phyloP scores from a whole-genome alignment of 2,797 vertebrate species.

The Arremon brunneinucha region DNA sequence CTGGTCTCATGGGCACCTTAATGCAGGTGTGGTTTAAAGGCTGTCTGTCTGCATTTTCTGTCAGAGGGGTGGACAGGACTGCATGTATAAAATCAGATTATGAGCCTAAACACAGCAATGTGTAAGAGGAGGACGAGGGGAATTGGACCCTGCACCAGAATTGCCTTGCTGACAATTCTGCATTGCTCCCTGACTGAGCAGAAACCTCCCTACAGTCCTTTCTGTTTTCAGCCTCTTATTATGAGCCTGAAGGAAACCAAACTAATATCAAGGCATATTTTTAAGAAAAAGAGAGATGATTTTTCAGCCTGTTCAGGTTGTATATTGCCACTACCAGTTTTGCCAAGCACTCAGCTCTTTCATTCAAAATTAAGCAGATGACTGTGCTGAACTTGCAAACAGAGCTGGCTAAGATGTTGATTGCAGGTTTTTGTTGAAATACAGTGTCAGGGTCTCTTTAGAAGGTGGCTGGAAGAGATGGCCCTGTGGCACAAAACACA shows the following conservation, averaged over 20 bases:
- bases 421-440: background rate
- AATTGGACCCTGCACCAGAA: background rate
- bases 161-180: fast-evolving
- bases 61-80: background rate
- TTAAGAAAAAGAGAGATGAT: background rate
- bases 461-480: background rate
- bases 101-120: background rate
- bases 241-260: background rate
- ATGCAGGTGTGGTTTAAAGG: background rate
- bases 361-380: background rate
- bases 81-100: background rate
- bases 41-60: background rate
- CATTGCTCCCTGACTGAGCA: background rate
- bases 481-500: background rate
- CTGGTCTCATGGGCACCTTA: background rate
- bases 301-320: background rate
- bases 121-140: background rate
- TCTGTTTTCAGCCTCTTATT: background rate
- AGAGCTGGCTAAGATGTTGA: background rate
- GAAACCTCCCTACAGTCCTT: background rate
- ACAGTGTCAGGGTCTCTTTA: background rate
- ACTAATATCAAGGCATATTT: background rate
- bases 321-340: background rate
- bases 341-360: background rate
- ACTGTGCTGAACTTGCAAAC: background rate